Evolutionary conservation across 2,888 invertebrate species (phyloP).

Genomic region (Agrilus cyanescens): DNA sequence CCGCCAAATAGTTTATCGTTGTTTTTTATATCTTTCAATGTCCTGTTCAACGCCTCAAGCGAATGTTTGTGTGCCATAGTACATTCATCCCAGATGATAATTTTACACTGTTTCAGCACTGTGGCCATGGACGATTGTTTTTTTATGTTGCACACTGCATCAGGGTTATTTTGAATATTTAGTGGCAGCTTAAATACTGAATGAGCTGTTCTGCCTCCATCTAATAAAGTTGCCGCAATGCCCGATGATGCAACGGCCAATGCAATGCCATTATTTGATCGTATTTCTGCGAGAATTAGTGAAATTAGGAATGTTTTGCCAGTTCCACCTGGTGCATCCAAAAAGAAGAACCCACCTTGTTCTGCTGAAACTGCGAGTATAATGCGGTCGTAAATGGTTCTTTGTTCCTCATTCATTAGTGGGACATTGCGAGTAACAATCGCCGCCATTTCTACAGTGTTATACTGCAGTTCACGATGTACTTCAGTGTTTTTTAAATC

Average conservation of each 20-base stretch:
- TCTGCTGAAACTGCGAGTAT: slow-evolving; percentile 10
- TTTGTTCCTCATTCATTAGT: slow-evolving; percentile 13
- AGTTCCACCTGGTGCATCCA: slow-evolving; percentile 21
- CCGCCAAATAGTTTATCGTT: slow-evolving; percentile 19
- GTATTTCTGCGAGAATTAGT: no score
- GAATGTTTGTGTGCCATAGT: slow-evolving; percentile 27
- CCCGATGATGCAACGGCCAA: no score
- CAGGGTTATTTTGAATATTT: no score
- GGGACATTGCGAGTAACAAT: slow-evolving; percentile 12
- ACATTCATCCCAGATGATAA: slow-evolving; percentile 32
- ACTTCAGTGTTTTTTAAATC: slow-evolving; percentile 11
- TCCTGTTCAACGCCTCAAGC: slow-evolving; percentile 25
- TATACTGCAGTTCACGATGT: slow-evolving; percentile 11
- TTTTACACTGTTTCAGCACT: slow-evolving; percentile 18
- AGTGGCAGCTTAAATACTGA: no score
- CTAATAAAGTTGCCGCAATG: no score
- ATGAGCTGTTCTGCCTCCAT: no score
- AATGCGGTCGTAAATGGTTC: slow-evolving; percentile 11
- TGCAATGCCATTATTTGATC: no score
- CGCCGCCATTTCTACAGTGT: slow-evolving; percentile 10
- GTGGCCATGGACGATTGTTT: slow-evolving; percentile 16
- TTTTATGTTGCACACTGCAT: slow-evolving; percentile 14
- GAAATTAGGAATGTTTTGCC: slow-evolving; percentile 31
- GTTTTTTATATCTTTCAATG: slow-evolving; percentile 19
- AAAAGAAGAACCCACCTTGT: slow-evolving; percentile 10